phyloP scores from a whole-genome alignment of 2,888 invertebrate species.

The Ochropleura plecta region DNA sequence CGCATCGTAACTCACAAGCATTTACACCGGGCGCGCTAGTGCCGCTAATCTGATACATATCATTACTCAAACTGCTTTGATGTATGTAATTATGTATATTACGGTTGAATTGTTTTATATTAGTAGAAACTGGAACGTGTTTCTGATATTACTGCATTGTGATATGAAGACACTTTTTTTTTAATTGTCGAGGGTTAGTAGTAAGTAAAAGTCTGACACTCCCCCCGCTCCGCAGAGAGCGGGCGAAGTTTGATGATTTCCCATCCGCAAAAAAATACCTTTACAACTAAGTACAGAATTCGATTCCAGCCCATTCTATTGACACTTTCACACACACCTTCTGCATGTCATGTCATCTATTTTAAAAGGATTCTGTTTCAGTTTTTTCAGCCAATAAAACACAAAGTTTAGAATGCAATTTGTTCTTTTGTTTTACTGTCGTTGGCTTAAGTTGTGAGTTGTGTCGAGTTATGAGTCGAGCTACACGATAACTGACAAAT shows the following conservation, averaged over 20 bases:
- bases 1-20: conserved; percentile 40
- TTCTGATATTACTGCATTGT: not conserved
- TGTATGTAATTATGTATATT: conserved; percentile 21
- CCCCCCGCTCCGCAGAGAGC: too few species aligned
- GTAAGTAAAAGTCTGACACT: too few species aligned
- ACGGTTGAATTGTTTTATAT: conserved; percentile 4
- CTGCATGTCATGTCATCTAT: not conserved
- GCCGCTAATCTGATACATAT: conserved; percentile 26
- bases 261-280: not conserved
- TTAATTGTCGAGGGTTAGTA: too few species aligned
- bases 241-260: too few species aligned
- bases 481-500: too few species aligned
- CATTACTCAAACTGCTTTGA: conserved; percentile 33
- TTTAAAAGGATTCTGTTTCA: not conserved
- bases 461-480: too few species aligned
- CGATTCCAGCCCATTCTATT: not conserved
- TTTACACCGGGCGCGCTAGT: not conserved
- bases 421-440: too few species aligned
- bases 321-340: not conserved
- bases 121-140: conserved; percentile 9
- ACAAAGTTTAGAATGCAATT: not conserved
- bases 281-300: not conserved
- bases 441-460: too few species aligned
- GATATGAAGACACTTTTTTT: not conserved
- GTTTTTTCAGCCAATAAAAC: not conserved